Conservation (phyloP, 2,797 vertebrate genomes). For the Hippoglossus hippoglossus region DNA sequence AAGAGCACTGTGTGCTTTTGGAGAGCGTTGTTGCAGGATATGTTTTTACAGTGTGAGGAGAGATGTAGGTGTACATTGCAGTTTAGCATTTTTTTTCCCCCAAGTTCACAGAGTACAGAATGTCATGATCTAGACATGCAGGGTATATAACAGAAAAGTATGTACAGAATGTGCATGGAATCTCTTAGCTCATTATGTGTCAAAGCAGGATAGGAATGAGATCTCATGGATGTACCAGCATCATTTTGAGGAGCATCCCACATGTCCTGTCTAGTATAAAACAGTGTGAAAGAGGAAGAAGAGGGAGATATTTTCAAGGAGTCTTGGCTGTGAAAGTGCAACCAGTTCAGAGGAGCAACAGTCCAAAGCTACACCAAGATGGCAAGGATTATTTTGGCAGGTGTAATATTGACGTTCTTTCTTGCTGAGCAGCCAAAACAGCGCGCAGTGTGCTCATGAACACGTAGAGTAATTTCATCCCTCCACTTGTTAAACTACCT, state of each 20-base stretch:
- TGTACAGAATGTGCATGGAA: slow-evolving; percentile 28
- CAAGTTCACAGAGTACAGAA: slow-evolving; percentile 54
- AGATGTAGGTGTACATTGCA: slow-evolving; percentile 50
- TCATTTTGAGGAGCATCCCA: slow-evolving; percentile 10
- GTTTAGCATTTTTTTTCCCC: slow-evolving; percentile 22
- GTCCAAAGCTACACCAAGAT: background rate
- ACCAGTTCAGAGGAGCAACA: background rate
- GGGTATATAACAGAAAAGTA: slow-evolving; percentile 13
- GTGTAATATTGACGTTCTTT: slow-evolving; percentile 19
- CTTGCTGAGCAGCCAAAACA: slow-evolving; percentile 19
- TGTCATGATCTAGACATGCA: slow-evolving; percentile 34
- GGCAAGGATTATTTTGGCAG: slow-evolving; percentile 23
- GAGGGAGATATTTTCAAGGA: background rate
- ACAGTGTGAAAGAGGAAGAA: background rate
- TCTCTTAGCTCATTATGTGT: background rate
- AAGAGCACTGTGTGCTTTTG: slow-evolving; percentile 74
- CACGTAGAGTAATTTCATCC: slow-evolving; percentile 37
- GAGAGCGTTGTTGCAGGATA: slow-evolving; percentile 51
- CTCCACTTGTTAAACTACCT: slow-evolving; percentile 31
- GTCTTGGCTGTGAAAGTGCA: background rate
- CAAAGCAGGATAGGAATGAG: slow-evolving; percentile 2
- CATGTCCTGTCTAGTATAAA: background rate
- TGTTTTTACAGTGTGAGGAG: slow-evolving; percentile 59
- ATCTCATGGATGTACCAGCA: background rate
- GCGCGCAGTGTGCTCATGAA: slow-evolving; percentile 5